Evolutionary conservation across 64 coral and sea anemone genomes (phyloP).

Genomic region (Acropora tenuis): DNA sequence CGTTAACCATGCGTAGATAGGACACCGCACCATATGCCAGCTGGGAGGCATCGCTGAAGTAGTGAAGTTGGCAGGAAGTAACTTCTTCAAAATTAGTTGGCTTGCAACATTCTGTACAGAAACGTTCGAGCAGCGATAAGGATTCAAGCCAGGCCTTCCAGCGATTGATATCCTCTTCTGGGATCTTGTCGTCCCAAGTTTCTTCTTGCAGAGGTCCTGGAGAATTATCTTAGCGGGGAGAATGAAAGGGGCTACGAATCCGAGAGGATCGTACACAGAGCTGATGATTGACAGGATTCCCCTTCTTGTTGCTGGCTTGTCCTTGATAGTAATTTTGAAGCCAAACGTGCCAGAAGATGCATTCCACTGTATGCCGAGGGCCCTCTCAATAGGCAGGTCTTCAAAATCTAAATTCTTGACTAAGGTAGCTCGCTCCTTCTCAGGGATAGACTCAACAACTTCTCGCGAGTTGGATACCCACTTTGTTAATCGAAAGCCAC

Average conservation of each 20-base stretch:
- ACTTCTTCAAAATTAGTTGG: not conserved
- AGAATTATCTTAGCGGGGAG: not conserved
- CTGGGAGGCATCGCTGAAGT: not conserved
- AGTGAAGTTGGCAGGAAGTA: not conserved
- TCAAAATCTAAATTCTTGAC: slow-evolving; percentile 31
- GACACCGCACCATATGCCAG: not conserved
- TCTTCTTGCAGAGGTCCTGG: slow-evolving; percentile 9
- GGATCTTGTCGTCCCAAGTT: not conserved
- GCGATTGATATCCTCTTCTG: not conserved
- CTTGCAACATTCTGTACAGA: not conserved
- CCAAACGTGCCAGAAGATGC: not conserved
- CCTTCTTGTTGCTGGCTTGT: not conserved
- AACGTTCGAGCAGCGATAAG: not conserved
- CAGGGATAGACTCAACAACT: slow-evolving; percentile 16
- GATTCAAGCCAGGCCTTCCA: not conserved
- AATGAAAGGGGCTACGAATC: not conserved
- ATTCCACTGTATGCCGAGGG: slow-evolving; percentile 2
- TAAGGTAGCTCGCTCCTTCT: slow-evolving; percentile 5
- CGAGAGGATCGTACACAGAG: not conserved
- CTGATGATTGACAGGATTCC: not conserved
- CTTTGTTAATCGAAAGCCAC: slow-evolving; percentile 23
- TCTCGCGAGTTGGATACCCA: slow-evolving; percentile 11
- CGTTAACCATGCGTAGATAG: not conserved
- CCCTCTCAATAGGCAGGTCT: not conserved
- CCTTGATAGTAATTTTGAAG: not conserved